Evolutionary conservation across 2,797 vertebrate species (phyloP), one percentile per base, ranked within the genome.

Genomic region (Synanceia verrucosa): DNA sequence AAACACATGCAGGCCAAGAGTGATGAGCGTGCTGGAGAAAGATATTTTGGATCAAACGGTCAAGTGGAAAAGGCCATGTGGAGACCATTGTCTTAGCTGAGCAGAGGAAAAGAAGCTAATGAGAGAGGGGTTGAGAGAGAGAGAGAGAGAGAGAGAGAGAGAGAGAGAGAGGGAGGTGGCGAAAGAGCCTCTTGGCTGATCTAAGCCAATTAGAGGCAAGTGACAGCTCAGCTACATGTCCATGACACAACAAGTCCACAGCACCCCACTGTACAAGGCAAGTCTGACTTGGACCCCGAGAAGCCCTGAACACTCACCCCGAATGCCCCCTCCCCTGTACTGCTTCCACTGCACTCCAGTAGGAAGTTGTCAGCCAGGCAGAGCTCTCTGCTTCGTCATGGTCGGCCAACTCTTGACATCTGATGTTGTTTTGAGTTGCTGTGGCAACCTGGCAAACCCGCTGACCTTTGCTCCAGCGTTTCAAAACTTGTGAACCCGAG

Each of bases 161-260:
- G 81, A 89, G 89, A 89, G 88, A n/a, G n/a, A n/a, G n/a, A n/a
- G n/a, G n/a, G n/a, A n/a, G n/a, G n/a, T n/a, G n/a, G n/a, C n/a
- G n/a, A n/a, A n/a, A n/a, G 75, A 85, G 88, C 83, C 79, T 88
- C 78, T 78, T 12, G 81, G 80, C 65, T 87, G 87, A 91, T 87
- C 84, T 86, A 83, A 82, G 83, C 92, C 93, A 94, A 94, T 93
- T 94, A 94, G 85, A 91, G 79, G 76, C 79, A 89, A 94, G 87
- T 93, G 93, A 94, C 93, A 94, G 92, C 88, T 86, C 83, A 84
- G 86, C 87, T 88, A 81, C 85, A 81, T 76, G 84, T 74, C 88
- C 78, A 82, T 93, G 94, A 95, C 93, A 94, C 89, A 93, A 91
- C 89, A 89, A 92, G 93, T 92, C 86, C 90, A 90, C 46, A 64